Evolutionary conservation across 2,888 invertebrate species (phyloP), one percentile per base, ranked within the genome.

Genomic region (Conchocele bisecta): DNA sequence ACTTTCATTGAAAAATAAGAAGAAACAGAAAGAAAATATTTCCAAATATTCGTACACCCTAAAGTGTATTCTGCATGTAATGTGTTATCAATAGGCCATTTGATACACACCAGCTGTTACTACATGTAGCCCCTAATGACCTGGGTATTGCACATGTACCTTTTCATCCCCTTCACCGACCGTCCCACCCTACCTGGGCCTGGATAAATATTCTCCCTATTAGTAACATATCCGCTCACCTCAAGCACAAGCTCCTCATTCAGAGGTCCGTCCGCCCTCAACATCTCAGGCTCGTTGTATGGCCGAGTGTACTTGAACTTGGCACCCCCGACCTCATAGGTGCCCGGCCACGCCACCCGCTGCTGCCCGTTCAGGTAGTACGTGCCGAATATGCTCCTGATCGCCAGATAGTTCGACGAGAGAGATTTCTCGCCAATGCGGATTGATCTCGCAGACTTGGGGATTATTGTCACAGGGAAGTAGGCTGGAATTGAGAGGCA

Each of bases 321-420:
- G 3, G 95, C 94, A 7, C 97, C 97, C 0, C 96, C 96, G 86
- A 97, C 96, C 66, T 93, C 92, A 86, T 96, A 92, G 37, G 94
- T 94, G 57, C 95, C 93, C 0, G 98, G 97, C 91, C 97, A 97
- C 91, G 98, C 97, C 87, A 99, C 97, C 88, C 95, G 94, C 94
- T 97, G 98, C 89, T 98, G 95, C 1, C 98, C 98, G 91, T 99
- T 99, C 57, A 99, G 92, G 89, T 97, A 97, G 91, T 96, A 99
- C 82, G 95, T 93, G 4, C 96, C 96, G 59, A 94, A 93, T 64
- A 94, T 93, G 91, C 97, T 97, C 76, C 97, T 94, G 54, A 98
- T 93, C 5, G 98, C 98, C 82, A 97, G 93, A 91, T 98, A 98
- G 92, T 98, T 98, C 88, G 95, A 96, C 0, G 98, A 97, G 1